Base-by-base conservation (phyloP, 2,797 vertebrate species). In the Myotis daubentonii region DNA sequence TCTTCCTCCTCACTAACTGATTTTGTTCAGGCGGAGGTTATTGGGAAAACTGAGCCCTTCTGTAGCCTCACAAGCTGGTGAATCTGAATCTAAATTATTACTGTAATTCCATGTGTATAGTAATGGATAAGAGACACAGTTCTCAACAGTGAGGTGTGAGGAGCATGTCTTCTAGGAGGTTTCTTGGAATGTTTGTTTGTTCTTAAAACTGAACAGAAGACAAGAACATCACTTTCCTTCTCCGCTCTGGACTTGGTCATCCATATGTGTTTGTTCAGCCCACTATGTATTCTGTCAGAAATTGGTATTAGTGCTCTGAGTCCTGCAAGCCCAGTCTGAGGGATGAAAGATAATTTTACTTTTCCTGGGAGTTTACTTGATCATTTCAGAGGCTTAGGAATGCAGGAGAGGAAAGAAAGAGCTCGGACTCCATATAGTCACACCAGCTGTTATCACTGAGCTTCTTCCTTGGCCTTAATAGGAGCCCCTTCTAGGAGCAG, bases 181-280 rank as follows among this genome's bases (percentile, higher is more conserved):
- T 87, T 75, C 44, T 23, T 70, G n/a, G 60, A 20, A 22, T 9
- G 44, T 55, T 60, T 81, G 30, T 76, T n/a, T 66, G 10, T 6
- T 79, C 28, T 95, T 85, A 68, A 93, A 95, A 72, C 55, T 85
- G 55, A 93, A 68, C 53, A 17, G 4, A 89, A 82, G 53, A 51
- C 30, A 76, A 72, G 49, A 60, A 23, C 19, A 47, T 49, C 8
- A 5, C n/a, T 55, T 65, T 76, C 60, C 53, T 65, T 85, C 33
- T 28, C 79, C 17, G 47, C 22, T 53, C 62, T 90, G 30, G 33
- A 68, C 71, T 53, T 85, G 30, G 23, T 91, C 65, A 78, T 79
- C 2, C 70, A 3, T 84, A 28, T 75, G 22, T 66, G 6, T 87
- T 53, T 78, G 22, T 84, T 91, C 30, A 75, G 17, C 17, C 19